Evolutionary conservation across 2,113 vertebrate genomes (phyloP).

Genomic region (Gymnogyps californianus): DNA sequence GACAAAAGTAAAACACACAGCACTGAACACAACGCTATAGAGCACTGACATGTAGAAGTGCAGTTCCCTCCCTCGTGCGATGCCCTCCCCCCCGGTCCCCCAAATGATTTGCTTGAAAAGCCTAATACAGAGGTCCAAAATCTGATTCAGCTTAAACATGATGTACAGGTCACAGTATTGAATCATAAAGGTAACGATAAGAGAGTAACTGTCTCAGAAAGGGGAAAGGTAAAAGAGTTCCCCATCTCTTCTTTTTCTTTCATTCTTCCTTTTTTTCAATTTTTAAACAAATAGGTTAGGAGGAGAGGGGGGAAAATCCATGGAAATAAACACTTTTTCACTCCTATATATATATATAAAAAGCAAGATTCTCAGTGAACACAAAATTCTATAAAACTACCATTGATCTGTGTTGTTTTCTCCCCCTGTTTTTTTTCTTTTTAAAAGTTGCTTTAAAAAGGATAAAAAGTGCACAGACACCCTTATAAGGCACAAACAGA

Average conservation of each 20-base stretch:
- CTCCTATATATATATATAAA: conserved; percentile 12
- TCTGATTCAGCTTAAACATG: conserved; percentile 60
- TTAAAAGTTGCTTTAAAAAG: conserved; percentile 75
- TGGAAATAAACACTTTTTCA: conserved; percentile 46
- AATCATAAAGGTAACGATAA: conserved; percentile 61
- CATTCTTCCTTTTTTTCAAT: background rate
- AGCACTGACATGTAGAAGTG: conserved; percentile 70
- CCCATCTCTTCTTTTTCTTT: background rate
- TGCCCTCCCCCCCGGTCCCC: conserved; percentile 35
- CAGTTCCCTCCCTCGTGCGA: conserved; percentile 66
- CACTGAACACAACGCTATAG: conserved; percentile 71
- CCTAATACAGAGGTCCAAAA: conserved; percentile 64
- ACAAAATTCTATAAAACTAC: conserved; percentile 67
- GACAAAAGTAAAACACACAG: conserved; percentile 73
- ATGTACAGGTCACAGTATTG: conserved; percentile 71
- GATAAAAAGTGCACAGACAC: conserved; percentile 82
- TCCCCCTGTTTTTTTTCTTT: conserved; percentile 20
- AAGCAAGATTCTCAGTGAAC: conserved; percentile 57
- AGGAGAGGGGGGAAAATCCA: conserved; percentile 12
- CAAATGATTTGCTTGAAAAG: conserved; percentile 43
- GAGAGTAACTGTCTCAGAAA: background rate
- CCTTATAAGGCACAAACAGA: conserved; percentile 85
- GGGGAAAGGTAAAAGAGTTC: conserved; percentile 11
- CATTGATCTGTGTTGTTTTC: conserved; percentile 45
- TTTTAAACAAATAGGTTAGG: conserved; percentile 51